Evolutionary conservation across 2,888 invertebrate species (phyloP).

Genomic region (Drosophila nigritarsus): DNA sequence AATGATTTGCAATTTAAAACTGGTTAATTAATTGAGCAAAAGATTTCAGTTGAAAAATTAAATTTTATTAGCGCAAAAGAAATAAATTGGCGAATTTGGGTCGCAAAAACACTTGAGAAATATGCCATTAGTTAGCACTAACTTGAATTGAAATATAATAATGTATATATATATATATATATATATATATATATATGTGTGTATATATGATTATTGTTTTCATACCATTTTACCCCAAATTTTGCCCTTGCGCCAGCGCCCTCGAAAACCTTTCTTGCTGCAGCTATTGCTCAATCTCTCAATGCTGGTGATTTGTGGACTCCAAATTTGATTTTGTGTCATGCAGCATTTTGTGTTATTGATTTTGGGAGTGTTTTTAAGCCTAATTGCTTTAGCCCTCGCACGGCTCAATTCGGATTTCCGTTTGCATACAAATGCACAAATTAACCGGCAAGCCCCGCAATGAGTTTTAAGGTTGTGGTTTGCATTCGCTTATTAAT

Average conservation of each 20-base stretch:
- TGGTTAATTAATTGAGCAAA: conserved; percentile 14
- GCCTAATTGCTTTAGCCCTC: conserved; percentile 45
- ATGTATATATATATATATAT: neutral
- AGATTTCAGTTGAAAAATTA: conserved; percentile 20
- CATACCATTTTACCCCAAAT: neutral
- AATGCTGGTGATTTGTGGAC: conserved; percentile 40
- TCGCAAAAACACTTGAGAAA: conserved; percentile 42
- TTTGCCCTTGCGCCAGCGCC: conserved; percentile 52
- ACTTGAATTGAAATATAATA: conserved; percentile 6
- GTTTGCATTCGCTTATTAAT: conserved; percentile 30
- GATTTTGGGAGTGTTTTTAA: conserved; percentile 21
- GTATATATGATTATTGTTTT: conserved; percentile 31
- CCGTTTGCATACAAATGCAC: conserved; percentile 71
- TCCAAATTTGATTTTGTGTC: conserved; percentile 37
- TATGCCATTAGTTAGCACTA: conserved; percentile 28
- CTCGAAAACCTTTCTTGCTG: conserved; percentile 18
- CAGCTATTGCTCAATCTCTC: conserved; percentile 19
- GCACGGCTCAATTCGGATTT: conserved; percentile 28
- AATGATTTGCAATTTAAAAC: conserved; percentile 36
- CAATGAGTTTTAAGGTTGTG: neutral
- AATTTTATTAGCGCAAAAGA: conserved; percentile 16
- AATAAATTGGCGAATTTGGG: conserved; percentile 31
- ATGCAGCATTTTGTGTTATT: neutral
- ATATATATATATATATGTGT: neutral
- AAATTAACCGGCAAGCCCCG: conserved; percentile 47